Base-by-base conservation (phyloP, 2,113 vertebrate species). In the Cardinalis cardinalis region DNA sequence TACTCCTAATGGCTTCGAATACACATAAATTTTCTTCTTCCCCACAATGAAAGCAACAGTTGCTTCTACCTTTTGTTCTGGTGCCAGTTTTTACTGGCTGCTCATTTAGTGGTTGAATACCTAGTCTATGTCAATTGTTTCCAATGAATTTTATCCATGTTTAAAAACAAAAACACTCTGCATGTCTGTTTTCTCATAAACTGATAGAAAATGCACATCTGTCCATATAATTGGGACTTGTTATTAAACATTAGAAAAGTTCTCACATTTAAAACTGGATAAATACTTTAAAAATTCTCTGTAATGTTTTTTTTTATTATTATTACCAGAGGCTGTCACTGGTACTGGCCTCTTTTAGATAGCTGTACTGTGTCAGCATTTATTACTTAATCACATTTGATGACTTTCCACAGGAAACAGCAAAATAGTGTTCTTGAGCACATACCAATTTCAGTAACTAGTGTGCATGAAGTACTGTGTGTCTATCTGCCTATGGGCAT, bases 251-350 rank as follows among this genome's bases (percentile, higher is more conserved):
- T 34, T 25, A 70, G 9, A 46, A 34, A 78, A 34, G 2, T 21
- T 72, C 5, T 80, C 28, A 11, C 9, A 6, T 44, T n/a, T 66
- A 49, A 70, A 84, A 43, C 15, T 44, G 3, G 13, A 48, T 1
- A 61, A 84, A 61, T 70, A 43, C 4, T 73, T 80, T 44, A 18
- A 66, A 65, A 84, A 24, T 1, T 11, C 11, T 52, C 8, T 77
- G 7, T 36, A 60, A 75, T 89, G 92, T 92, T 95, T 36, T 51
- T 92, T 92, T 95, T 77, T 91, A 38, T 38, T 40, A 40, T 41
- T 16, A 64, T 91, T 95, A 85, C n/a, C 38, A 86, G 88, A 69
- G 48, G 19, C 13, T 49, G 65, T 23, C n/a, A 78, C 43, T 72
- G 25, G 31, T 69, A 65, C 32, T 94, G 89, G 40, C 61, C 93